These are phyloP conservation scores for Trachops cirrhosus DNA, from an alignment of 2,797 vertebrate genomes.

Conservation along the genomic window DNA sequence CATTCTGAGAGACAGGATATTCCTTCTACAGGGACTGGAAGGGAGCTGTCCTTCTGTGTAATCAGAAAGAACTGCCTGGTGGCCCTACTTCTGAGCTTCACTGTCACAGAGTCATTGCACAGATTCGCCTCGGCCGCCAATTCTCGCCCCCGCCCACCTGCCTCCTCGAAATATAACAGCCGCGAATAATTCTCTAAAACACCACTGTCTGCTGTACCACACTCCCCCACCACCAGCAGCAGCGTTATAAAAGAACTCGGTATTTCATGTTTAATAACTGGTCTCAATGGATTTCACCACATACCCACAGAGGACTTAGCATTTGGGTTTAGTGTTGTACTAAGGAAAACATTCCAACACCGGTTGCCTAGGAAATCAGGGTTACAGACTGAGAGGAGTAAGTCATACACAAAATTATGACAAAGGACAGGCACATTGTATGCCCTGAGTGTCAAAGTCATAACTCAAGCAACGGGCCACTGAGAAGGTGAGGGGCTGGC, in stretches of 20 bases:
- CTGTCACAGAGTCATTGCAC: too few species aligned
- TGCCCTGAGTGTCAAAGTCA: neutral
- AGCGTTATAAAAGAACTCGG: neutral
- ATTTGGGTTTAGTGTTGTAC: neutral
- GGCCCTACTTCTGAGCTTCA: fast-evolving
- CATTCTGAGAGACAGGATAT: neutral
- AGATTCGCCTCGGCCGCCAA: neutral
- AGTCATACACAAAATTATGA: neutral
- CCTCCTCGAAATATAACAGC: neutral
- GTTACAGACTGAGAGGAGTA: neutral
- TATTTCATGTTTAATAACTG: neutral
- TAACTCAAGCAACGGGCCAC: neutral
- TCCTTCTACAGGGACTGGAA: neutral
- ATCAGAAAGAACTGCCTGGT: neutral
- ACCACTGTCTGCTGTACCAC: neutral
- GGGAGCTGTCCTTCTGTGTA: neutral
- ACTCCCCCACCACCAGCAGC: fast-evolving
- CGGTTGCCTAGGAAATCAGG: neutral
- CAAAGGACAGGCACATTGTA: neutral
- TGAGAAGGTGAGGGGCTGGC: neutral
- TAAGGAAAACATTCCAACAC: neutral
- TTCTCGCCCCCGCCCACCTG: neutral
- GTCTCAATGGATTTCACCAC: neutral
- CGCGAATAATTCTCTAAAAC: neutral
- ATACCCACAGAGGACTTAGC: fast-evolving